Evolutionary conservation across 2,113 vertebrate genomes (phyloP).

Genomic region (Mustela nigripes): DNA sequence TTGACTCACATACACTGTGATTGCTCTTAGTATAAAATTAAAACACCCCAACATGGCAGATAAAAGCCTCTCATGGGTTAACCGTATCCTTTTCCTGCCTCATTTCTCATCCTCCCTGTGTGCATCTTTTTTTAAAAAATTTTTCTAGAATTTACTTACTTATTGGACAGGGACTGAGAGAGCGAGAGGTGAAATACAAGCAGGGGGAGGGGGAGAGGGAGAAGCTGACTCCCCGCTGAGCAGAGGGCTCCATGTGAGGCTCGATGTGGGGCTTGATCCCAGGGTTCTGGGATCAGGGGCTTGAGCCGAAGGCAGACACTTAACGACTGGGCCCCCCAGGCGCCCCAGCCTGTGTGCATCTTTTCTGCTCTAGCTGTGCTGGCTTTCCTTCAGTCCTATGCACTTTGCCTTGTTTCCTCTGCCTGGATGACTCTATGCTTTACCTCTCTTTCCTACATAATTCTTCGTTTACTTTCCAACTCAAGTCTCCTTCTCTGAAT

Average conservation of each 20-base stretch:
- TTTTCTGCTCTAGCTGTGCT: background rate
- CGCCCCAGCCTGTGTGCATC: too few species aligned
- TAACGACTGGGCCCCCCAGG: too few species aligned
- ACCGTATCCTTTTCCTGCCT: background rate
- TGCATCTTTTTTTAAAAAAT: background rate
- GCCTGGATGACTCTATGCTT: background rate
- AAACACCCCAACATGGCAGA: background rate
- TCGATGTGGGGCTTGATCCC: too few species aligned
- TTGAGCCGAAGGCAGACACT: too few species aligned
- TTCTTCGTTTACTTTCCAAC: background rate
- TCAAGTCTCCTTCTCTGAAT: background rate
- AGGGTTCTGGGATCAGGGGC: too few species aligned
- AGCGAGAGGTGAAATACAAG: too few species aligned
- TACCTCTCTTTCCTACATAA: background rate
- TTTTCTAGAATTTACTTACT: too few species aligned
- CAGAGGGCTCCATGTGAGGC: too few species aligned
- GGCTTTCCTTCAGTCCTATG: background rate
- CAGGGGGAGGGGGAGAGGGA: too few species aligned
- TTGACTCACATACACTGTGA: background rate
- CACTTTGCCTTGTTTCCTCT: background rate
- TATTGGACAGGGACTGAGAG: too few species aligned
- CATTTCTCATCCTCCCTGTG: background rate
- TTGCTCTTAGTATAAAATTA: background rate
- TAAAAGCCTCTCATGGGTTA: background rate
- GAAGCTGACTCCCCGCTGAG: too few species aligned